Conservation (phyloP, 1,140 invertebrate genomes). For the Penaeus vannamei region DNA sequence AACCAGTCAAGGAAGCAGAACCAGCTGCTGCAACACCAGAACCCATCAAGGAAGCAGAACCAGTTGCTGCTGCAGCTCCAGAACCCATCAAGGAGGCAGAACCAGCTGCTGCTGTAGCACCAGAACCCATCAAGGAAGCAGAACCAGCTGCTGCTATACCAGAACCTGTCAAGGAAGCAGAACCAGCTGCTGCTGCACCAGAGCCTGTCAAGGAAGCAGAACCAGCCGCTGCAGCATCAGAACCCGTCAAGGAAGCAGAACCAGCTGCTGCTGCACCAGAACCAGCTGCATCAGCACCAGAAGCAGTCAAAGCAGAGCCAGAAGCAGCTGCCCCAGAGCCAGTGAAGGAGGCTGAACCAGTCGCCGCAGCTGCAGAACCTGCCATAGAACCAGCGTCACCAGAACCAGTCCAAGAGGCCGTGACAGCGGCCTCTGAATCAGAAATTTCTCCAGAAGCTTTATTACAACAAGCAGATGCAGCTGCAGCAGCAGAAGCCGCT, state of each 20-base stretch:
- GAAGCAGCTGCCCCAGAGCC: background rate
- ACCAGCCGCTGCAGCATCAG: background rate
- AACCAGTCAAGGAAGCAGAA: background rate
- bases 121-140: background rate
- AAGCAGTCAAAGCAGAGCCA: background rate
- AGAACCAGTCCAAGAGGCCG: no score
- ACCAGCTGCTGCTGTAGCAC: background rate
- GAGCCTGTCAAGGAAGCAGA: background rate
- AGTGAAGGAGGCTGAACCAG: background rate
- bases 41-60: no score
- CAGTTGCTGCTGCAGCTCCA: no score
- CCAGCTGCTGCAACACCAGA: no score
- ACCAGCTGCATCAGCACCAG: background rate
- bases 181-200: no score
- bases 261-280: constrained; percentile 1
- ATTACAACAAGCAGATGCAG: background rate
- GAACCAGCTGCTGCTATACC: no score
- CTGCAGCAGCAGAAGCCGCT: background rate
- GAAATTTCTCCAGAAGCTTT: no score
- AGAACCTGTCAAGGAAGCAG: no score
- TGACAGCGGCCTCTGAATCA: no score
- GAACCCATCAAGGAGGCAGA: background rate
- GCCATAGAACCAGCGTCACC: no score
- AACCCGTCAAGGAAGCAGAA: background rate
- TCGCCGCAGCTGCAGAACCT: background rate